Conservation (phyloP, 2,888 invertebrate species). For the Andrena praecox region DNA sequence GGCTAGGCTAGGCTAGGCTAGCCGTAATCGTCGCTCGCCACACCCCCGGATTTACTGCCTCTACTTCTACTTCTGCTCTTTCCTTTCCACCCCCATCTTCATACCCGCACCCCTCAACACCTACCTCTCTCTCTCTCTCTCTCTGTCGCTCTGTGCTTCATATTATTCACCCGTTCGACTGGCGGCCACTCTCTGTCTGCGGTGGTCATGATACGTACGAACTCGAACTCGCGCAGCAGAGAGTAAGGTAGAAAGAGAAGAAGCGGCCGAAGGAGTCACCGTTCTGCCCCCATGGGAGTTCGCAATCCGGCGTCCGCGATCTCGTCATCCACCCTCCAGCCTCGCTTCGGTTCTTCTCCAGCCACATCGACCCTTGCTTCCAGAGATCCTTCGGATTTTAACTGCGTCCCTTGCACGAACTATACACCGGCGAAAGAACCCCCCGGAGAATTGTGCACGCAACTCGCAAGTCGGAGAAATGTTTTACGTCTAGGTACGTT, state of each 20-base stretch:
- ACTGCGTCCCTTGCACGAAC: slow-evolving; percentile 63
- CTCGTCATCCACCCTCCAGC: slow-evolving; percentile 61
- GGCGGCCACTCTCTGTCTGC: slow-evolving; percentile 7
- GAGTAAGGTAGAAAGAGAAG: neutral
- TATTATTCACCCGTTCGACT: slow-evolving; percentile 17
- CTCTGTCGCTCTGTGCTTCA: slow-evolving; percentile 10
- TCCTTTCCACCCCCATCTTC: neutral
- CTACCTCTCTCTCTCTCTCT: neutral
- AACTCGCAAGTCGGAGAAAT: neutral
- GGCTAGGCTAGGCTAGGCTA: slow-evolving; percentile 62
- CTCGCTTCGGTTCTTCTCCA: slow-evolving; percentile 21
- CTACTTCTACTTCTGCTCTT: slow-evolving; percentile 24
- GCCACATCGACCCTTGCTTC: slow-evolving; percentile 38
- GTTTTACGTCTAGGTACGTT: slow-evolving; percentile 9
- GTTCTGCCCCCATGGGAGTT: slow-evolving; percentile 57
- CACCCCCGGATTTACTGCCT: slow-evolving; percentile 49
- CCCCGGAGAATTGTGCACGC: slow-evolving; percentile 46
- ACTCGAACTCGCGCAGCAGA: neutral
- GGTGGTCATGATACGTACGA: neutral
- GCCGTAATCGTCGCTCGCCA: slow-evolving; percentile 72
- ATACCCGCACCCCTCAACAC: neutral
- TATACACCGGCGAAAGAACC: slow-evolving; percentile 48
- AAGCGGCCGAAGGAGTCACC: slow-evolving; percentile 39
- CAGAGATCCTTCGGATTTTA: slow-evolving; percentile 66
- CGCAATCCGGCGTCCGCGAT: slow-evolving; percentile 70